Conservation (phyloP, 2,797 vertebrate species). For the Tapera naevia region DNA sequence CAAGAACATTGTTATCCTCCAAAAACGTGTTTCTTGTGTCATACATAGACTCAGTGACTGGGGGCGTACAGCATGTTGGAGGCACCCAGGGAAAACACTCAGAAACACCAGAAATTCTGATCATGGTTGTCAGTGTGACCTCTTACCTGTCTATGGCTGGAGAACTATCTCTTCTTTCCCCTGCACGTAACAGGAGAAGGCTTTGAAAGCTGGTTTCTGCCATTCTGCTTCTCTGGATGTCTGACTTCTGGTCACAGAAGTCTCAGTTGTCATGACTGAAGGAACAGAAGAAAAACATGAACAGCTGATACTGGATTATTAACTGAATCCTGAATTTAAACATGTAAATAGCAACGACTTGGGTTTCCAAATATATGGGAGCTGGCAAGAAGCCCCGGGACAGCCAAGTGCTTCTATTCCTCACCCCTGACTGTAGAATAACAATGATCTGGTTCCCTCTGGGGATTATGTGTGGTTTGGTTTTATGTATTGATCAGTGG, state of each 20-base stretch:
- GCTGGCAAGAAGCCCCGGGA: not conserved
- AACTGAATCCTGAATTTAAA: not conserved
- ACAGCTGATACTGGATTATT: not conserved
- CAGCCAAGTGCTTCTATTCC: not conserved
- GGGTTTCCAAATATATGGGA: not conserved
- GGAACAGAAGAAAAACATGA: not conserved
- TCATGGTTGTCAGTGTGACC: not conserved
- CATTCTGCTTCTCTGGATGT: not conserved
- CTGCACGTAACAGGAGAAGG: accelerated
- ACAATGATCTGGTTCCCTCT: not conserved
- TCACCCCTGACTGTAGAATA: not conserved
- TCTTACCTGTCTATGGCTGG: not conserved
- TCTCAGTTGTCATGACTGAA: not conserved
- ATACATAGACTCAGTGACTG: not conserved
- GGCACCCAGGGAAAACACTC: not conserved
- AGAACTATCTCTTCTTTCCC: not conserved
- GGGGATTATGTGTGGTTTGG: not conserved
- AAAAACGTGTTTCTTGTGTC: not conserved
- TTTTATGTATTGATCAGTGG: slow-evolving; percentile 6
- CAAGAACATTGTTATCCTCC: not conserved
- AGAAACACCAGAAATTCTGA: not conserved
- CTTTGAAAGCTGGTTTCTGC: not conserved
- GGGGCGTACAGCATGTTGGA: not conserved
- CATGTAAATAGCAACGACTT: not conserved
- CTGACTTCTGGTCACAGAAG: not conserved